Conservation (phyloP, 2,797 vertebrate species). For the Cossypha heuglini region DNA sequence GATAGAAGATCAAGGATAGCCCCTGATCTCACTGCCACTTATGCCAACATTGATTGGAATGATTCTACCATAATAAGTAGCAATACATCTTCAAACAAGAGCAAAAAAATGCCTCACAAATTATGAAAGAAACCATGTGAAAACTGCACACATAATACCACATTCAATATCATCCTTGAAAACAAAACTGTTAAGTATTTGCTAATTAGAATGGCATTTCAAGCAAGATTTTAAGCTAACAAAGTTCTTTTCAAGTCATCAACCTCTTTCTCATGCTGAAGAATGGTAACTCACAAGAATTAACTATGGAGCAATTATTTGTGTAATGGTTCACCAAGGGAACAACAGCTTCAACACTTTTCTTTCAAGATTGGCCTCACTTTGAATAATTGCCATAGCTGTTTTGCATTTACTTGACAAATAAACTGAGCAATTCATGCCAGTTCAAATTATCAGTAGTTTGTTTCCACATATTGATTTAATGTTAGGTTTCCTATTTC, state of each 20-base stretch:
- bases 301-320: not conserved
- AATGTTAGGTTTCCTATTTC: not conserved
- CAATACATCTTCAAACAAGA: not conserved
- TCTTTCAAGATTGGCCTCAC: not conserved
- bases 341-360: not conserved
- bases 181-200: not conserved
- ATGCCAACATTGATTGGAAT: not conserved
- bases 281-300: not conserved
- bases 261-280: not conserved
- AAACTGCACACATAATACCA: not conserved
- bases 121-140: not conserved
- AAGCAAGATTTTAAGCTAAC: not conserved
- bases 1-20: not conserved
- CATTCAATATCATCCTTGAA: not conserved
- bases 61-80: not conserved
- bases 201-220: not conserved
- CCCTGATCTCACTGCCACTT: not conserved
- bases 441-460: not conserved
- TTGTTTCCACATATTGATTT: not conserved
- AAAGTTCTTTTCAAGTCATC: not conserved
- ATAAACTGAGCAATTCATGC: not conserved
- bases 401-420: not conserved
- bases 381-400: not conserved
- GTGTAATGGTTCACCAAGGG: not conserved
- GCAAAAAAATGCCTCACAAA: not conserved